A percentile compares a stretch with the other conserved stretches of the same genome.
phyloP scores from a whole-genome alignment of 1,140 invertebrate genomes.

The Muscidifurax raptorellus region DNA sequence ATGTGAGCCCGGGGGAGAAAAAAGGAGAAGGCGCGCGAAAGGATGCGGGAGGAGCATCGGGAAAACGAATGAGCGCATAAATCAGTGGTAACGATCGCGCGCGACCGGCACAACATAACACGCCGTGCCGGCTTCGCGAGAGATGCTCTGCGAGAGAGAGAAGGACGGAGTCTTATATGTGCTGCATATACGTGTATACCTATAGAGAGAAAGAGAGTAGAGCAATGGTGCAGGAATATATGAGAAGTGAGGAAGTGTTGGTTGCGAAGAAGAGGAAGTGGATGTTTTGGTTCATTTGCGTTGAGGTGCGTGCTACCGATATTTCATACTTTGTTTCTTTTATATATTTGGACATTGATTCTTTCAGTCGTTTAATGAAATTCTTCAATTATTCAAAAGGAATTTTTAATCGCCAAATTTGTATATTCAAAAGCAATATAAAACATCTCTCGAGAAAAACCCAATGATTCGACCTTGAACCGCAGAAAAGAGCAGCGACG shows the following conservation, averaged over 20 bases:
- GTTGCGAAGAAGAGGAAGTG: neutral
- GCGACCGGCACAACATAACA: neutral
- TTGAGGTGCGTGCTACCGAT: too few species aligned
- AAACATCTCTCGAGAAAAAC: too few species aligned
- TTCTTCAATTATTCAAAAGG: too few species aligned
- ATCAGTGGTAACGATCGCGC: slow-evolving; percentile 61
- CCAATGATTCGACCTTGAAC: neutral
- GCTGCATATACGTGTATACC: too few species aligned
- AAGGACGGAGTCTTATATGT: neutral
- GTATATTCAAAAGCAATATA: too few species aligned
- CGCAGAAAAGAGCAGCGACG: neutral
- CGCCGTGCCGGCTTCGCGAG: neutral
- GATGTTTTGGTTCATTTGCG: too few species aligned
- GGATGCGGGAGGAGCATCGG: slow-evolving; percentile 49
- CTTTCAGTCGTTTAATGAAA: too few species aligned
- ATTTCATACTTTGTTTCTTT: too few species aligned
- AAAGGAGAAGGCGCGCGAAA: slow-evolving; percentile 24
- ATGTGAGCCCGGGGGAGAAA: neutral
- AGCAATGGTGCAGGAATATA: neutral
- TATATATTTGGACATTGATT: too few species aligned
- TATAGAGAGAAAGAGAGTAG: neutral
- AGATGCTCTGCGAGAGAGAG: neutral
- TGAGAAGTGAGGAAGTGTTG: neutral
- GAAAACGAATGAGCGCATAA: slow-evolving; percentile 64
- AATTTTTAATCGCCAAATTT: too few species aligned